phyloP scores from a whole-genome alignment of 1,140 invertebrate species.

The Drosophila setifemur region DNA sequence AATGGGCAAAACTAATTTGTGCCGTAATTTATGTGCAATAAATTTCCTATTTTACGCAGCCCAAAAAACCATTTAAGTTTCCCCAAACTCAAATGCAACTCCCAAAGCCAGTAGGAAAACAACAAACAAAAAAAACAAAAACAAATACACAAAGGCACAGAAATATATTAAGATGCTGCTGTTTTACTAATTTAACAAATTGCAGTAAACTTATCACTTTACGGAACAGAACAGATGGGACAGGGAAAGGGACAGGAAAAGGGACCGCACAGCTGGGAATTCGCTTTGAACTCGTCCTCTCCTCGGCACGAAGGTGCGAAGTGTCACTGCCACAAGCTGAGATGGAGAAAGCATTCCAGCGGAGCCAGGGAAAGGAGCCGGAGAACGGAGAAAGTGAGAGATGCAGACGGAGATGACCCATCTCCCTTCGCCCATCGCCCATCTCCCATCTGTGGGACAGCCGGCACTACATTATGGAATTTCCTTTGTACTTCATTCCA shows the following conservation, averaged over 20 bases:
- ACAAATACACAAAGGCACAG: neutral
- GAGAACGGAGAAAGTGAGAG: neutral
- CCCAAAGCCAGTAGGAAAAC: neutral
- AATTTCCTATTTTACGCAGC: neutral
- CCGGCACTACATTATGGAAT: conserved; percentile 35
- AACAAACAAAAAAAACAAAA: neutral
- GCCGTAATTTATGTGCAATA: conserved; percentile 12
- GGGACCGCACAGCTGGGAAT: conserved; percentile 7
- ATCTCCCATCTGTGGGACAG: conserved; percentile 5
- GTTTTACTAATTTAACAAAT: conserved; percentile 16
- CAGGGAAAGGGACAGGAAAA: too few relatives aligned
- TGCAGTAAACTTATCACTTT: conserved; percentile 6
- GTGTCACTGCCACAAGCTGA: conserved; percentile 11
- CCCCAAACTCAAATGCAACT: too few relatives aligned
- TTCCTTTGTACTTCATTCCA: conserved; percentile 39
- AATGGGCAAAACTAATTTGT: conserved; percentile 10
- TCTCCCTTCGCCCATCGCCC: neutral
- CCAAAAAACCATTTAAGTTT: neutral
- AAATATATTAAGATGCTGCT: neutral
- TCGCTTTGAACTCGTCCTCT: conserved; percentile 9
- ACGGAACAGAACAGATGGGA: neutral
- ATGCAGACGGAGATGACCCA: conserved; percentile 14
- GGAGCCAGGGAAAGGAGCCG: too few relatives aligned
- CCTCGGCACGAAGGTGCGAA: conserved; percentile 6
- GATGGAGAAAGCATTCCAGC: too few relatives aligned